These are phyloP conservation scores for Nomada goodeniana DNA, from an alignment of 2,888 invertebrate genomes.

Conservation along the genomic window DNA sequence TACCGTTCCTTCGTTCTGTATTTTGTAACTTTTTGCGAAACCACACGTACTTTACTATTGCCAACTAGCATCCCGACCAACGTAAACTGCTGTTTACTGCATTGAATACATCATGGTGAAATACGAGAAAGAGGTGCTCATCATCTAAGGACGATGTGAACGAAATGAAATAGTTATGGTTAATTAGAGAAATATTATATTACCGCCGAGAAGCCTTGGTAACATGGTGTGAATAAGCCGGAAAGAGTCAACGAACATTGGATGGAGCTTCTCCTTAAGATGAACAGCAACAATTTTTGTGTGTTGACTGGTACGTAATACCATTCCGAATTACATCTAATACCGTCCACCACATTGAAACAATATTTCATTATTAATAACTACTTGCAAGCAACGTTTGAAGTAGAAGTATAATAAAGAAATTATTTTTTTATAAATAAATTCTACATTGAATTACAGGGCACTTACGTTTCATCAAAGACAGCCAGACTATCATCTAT, in stretches of 20 bases:
- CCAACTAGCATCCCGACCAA: not conserved
- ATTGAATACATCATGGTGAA: slow-evolving; percentile 38
- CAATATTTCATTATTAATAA: not conserved
- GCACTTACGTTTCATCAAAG: slow-evolving; percentile 7
- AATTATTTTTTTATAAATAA: not conserved
- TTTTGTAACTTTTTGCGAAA: not conserved
- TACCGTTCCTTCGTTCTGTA: no score
- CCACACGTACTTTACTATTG: not conserved
- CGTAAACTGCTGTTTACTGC: not conserved
- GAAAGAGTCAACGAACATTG: slow-evolving; percentile 10
- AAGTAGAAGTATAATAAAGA: no score
- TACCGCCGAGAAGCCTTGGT: slow-evolving; percentile 45
- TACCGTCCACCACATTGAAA: not conserved
- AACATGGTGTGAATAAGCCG: slow-evolving; percentile 30
- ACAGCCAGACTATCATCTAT: not conserved
- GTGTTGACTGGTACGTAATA: slow-evolving; percentile 10
- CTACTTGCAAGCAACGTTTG: no score
- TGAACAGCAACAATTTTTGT: slow-evolving; percentile 44
- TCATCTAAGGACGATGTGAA: slow-evolving; percentile 23
- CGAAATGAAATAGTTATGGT: no score
- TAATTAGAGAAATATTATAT: not conserved
- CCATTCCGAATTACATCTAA: slow-evolving; percentile 49
- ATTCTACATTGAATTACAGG: no score
- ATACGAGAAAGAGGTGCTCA: slow-evolving; percentile 41
- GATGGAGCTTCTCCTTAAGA: slow-evolving; percentile 27